Evolutionary conservation across 1,140 invertebrate genomes (phyloP), one percentile per base, ranked within the genome.

Genomic region (Bombus huntii): DNA sequence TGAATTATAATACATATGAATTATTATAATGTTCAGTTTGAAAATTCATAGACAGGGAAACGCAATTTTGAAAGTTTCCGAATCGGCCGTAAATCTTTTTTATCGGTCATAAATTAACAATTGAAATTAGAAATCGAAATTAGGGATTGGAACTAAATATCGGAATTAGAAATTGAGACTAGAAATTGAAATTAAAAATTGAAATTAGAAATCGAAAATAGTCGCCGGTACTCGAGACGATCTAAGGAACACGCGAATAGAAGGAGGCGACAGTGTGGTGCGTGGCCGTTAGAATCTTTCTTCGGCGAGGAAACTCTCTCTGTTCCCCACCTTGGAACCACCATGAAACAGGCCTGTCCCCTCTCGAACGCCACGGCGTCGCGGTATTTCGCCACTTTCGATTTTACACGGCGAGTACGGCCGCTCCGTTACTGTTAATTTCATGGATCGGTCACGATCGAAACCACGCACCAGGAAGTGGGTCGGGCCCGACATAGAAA

Each of bases 301-400:
- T 47, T 73, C 37, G 3, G 42, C n/a, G 4, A 44, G 5, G 76
- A 31, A 85, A 85, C 78, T 81, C 83, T 85, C 83, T 85, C 83
- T 25, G 59, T 44, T 57, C 71, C 83, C 78, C 83, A 73, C 78
- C 28, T 39, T 34, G 57, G 70, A 6, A 22, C 44, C 47, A 57
- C 4, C 9, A 34, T 72, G 47, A 34, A 79, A 44, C 65, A 53
- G 37, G 22, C 76, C 39, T 59, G 39, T 34, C 37, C 53, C 44
- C 68, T 25, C 37, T 39, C 42, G 2, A 18, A 4, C 22, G 22
- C 6, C 12, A 28, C 44, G 34, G 10, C 72, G n/a, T 71, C 68
- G 34, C 72, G 72, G 76, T 84, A 86, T 86, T 88, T 88, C 82
- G 75, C 77, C 87, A 90, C 87, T 90, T 90, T 90, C 89, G 88